Percentiles rank a stretch among this genome's conserved stretches.
phyloP scores from a whole-genome alignment of 35 echinoderm and acorn worm genomes.

The Heliocidaris tuberculata region DNA sequence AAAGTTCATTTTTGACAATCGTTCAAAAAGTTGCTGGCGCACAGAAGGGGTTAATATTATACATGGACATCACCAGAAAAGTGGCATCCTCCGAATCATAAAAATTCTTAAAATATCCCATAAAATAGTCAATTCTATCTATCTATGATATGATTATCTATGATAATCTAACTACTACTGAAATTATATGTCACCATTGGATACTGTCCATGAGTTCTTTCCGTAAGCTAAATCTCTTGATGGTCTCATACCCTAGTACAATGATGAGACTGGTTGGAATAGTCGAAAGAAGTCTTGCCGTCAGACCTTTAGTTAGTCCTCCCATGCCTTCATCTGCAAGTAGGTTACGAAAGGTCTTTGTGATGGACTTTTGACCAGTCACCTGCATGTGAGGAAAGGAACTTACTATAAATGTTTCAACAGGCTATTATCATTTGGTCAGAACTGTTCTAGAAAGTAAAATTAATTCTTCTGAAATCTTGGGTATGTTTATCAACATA shows the following conservation, averaged over 20 bases:
- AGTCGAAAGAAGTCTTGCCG: conserved; percentile 70
- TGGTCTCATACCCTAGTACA: conserved; percentile 81
- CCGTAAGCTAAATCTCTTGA: conserved; percentile 81
- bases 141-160: not conserved
- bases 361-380: conserved; percentile 71
- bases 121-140: not conserved
- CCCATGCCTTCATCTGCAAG: conserved; percentile 65
- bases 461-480: not conserved
- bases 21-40: no score
- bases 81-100: not conserved
- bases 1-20: no score
- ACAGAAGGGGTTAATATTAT: no score
- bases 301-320: conserved; percentile 82
- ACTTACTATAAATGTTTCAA: not conserved
- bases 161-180: not conserved
- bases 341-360: conserved; percentile 65
- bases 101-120: not conserved
- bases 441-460: no score
- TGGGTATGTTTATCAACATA: not conserved
- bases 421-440: not conserved
- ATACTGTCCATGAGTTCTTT: conserved; percentile 52
- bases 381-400: conserved; percentile 60
- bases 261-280: conserved; percentile 80
- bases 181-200: conserved; percentile 49
- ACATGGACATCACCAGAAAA: not conserved